These are phyloP conservation scores for Psephotus haematonotus DNA, from an alignment of 2,113 vertebrate species.

Conservation along the genomic window DNA sequence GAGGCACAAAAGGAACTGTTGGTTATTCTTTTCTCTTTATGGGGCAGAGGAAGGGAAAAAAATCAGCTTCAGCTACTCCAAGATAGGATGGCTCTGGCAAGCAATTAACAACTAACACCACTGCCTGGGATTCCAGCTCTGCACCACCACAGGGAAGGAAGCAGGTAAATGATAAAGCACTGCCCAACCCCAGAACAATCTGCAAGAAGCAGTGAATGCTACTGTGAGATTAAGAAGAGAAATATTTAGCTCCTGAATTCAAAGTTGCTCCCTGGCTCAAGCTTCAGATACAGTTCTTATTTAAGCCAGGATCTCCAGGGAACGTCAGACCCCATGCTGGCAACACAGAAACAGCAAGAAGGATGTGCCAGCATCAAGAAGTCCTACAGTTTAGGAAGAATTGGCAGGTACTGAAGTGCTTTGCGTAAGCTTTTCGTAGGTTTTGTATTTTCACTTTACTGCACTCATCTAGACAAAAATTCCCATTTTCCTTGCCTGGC, in stretches of 20 bases:
- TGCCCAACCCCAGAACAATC: neutral
- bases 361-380: neutral
- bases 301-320: neutral
- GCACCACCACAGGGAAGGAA: neutral
- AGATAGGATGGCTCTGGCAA: neutral
- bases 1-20: neutral
- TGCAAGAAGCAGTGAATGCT: neutral
- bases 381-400: neutral
- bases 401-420: neutral
- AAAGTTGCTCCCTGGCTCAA: neutral
- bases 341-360: neutral
- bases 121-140: neutral
- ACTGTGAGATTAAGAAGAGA: neutral
- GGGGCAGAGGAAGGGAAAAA: neutral
- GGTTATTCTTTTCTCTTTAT: conserved; percentile 63
- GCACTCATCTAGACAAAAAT: neutral
- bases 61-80: neutral
- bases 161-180: neutral
- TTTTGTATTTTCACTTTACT: neutral
- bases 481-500: neutral
- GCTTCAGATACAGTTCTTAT: neutral
- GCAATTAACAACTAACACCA: neutral
- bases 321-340: neutral
- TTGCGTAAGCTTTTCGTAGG: neutral
- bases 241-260: neutral